Percentiles rank a stretch among this genome's conserved stretches.
Evolutionary conservation across 2,888 invertebrate genomes (phyloP).

Genomic region (Chrysolina americana): DNA sequence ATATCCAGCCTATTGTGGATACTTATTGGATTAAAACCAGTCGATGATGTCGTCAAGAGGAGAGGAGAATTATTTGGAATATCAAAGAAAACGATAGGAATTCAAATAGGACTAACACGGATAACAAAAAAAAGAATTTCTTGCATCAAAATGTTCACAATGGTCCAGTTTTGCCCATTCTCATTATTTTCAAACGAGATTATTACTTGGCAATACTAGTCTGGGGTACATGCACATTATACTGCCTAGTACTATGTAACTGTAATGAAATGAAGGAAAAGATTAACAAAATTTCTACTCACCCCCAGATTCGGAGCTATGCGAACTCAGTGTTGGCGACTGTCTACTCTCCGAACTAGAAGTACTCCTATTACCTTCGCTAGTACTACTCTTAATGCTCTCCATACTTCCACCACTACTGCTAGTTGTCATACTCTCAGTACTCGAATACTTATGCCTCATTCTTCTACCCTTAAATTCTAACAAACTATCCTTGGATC

Average conservation of each 20-base stretch:
- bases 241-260: neutral
- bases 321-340: conserved; percentile 88
- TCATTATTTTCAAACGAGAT: too few species aligned
- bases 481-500: conserved; percentile 61
- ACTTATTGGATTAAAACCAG: too few species aligned
- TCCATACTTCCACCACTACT: conserved; percentile 92
- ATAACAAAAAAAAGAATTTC: too few species aligned
- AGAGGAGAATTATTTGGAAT: too few species aligned
- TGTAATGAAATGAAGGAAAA: neutral
- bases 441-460: conserved; percentile 80
- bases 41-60: too few species aligned
- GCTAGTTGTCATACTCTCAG: conserved; percentile 90
- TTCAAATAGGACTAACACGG: too few species aligned
- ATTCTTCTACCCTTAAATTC: conserved; percentile 78
- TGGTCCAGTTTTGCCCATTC: too few species aligned
- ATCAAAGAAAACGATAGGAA: too few species aligned
- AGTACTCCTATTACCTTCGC: conserved; percentile 89
- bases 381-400: conserved; percentile 88
- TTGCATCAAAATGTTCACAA: too few species aligned
- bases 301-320: conserved; percentile 86
- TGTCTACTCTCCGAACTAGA: conserved; percentile 88
- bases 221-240: neutral
- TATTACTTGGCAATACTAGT: neutral
- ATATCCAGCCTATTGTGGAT: too few species aligned
- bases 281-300: conserved; percentile 59